Conservation (phyloP, 2,113 vertebrate genomes). For the Tachysurus fulvidraco region DNA sequence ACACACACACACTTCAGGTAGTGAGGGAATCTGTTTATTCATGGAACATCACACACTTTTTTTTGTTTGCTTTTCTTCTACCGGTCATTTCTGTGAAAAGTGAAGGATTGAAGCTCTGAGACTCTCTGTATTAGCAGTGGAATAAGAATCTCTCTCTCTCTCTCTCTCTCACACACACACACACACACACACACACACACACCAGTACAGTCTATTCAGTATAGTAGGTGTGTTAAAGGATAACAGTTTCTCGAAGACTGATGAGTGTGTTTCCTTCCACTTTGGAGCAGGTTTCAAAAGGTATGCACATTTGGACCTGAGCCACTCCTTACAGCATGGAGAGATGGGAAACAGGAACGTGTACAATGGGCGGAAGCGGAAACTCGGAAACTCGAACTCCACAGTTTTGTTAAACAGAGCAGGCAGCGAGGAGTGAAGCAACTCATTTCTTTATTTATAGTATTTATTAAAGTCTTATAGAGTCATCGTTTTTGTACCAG, state of each 20-base stretch:
- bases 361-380: conserved; percentile 73
- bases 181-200: neutral
- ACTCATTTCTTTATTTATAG: neutral
- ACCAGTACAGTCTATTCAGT: neutral
- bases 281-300: neutral
- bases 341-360: conserved; percentile 55
- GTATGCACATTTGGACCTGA: conserved; percentile 36
- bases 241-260: neutral
- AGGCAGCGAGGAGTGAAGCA: neutral
- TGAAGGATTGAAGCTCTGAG: neutral
- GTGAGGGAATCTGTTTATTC: conserved; percentile 29
- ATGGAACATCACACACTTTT: conserved; percentile 7
- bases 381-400: conserved; percentile 44
- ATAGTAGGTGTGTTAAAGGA: neutral
- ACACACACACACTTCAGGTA: neutral
- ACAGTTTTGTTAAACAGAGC: neutral
- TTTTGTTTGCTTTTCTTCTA: neutral
- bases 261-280: conserved; percentile 9
- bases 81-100: conserved; percentile 1
- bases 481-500: neutral
- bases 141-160: neutral
- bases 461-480: neutral
- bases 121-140: neutral
- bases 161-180: neutral
- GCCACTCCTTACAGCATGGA: conserved; percentile 54